phyloP scores from a whole-genome alignment of 2,797 vertebrate species.

The Etheostoma perlongum region DNA sequence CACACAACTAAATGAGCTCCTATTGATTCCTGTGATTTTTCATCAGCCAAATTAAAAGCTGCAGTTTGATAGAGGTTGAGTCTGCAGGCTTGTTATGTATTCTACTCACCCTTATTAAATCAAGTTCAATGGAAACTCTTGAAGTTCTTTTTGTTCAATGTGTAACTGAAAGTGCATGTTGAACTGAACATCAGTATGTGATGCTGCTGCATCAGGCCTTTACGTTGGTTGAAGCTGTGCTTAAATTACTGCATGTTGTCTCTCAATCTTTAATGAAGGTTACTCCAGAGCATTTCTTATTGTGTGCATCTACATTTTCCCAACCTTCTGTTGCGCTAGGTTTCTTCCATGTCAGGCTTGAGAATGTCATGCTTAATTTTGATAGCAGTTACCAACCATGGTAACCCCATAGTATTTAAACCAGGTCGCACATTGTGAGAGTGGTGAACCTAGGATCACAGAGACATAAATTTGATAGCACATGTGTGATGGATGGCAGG shows the following conservation, averaged over 20 bases:
- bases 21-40: conserved; percentile 78
- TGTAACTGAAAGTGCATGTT: neutral
- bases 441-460: neutral
- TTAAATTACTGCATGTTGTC: neutral
- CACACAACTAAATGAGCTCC: conserved; percentile 76
- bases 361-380: neutral
- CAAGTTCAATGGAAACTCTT: conserved; percentile 46
- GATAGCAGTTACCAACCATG: neutral
- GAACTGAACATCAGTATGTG: neutral
- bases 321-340: neutral
- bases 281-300: neutral
- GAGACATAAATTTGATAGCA: neutral
- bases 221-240: neutral
- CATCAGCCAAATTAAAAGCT: conserved; percentile 80
- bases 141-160: neutral
- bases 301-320: neutral
- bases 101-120: conserved; percentile 51
- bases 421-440: neutral
- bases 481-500: neutral
- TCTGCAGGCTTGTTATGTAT: conserved; percentile 38
- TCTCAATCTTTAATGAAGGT: neutral
- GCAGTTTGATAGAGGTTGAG: conserved; percentile 57
- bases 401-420: neutral
- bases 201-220: neutral
- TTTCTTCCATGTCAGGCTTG: neutral